Percentiles rank a stretch among this genome's conserved stretches.
Conservation (phyloP, 1,140 invertebrate species). For the Homalodisca vitripennis region DNA sequence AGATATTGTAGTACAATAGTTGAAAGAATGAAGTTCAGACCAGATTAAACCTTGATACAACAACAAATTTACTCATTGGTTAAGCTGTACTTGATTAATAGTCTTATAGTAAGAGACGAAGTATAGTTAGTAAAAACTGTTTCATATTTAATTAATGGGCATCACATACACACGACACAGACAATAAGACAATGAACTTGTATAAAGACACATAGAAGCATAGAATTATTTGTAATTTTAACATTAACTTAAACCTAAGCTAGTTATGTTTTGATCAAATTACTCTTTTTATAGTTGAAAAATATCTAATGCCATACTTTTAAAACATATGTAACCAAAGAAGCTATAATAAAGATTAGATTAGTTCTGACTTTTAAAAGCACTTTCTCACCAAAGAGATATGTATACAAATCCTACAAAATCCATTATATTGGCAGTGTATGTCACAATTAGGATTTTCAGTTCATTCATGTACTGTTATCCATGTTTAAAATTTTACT, state of each 20-base stretch:
- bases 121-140: slow-evolving; percentile 9
- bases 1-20: slow-evolving; percentile 1
- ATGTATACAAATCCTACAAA: not conserved
- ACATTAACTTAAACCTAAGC: not conserved
- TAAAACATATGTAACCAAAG: no score
- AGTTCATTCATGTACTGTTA: no score
- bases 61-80: not conserved
- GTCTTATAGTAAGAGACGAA: not conserved
- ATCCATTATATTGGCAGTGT: slow-evolving; percentile 6
- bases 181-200: slow-evolving; percentile 6
- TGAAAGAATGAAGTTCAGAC: not conserved
- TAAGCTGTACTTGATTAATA: not conserved
- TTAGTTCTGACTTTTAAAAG: no score
- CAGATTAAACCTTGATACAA: not conserved
- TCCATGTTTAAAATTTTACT: no score
- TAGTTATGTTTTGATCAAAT: not conserved
- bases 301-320: no score
- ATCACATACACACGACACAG: slow-evolving; percentile 9
- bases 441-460: not conserved
- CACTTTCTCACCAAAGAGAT: not conserved
- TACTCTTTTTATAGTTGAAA: not conserved
- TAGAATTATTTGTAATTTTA: not conserved
- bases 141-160: not conserved
- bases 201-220: slow-evolving; percentile 13
- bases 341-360: no score